These are phyloP conservation scores for Euura lappo DNA, from an alignment of 1,140 invertebrate genomes.

Conservation along the genomic window DNA sequence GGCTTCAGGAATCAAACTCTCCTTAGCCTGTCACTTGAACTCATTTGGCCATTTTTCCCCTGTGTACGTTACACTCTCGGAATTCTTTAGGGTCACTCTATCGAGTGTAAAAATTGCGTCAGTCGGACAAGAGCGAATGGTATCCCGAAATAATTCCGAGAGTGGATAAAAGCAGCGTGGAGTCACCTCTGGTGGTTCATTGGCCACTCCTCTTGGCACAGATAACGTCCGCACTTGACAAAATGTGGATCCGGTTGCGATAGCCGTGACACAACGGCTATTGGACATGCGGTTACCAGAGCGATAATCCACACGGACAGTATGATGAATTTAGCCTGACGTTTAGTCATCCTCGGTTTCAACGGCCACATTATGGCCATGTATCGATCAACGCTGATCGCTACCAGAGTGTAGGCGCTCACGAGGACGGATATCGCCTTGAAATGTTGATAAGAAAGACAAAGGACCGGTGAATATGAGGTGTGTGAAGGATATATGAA, in stretches of 20 bases:
- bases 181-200: conserved; percentile 56
- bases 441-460: conserved; percentile 10
- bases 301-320: conserved; percentile 80
- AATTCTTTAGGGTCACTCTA: too few species aligned
- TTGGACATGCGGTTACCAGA: conserved; percentile 80
- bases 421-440: conserved; percentile 83
- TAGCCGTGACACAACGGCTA: conserved; percentile 72
- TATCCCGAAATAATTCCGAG: background rate
- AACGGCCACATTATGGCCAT: conserved; percentile 89
- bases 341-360: conserved; percentile 77
- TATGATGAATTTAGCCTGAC: conserved; percentile 70
- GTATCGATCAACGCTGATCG: conserved; percentile 86
- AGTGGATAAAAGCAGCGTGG: background rate
- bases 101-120: too few species aligned
- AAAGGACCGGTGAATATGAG: too few species aligned
- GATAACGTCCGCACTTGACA: conserved; percentile 66
- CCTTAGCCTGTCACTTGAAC: too few species aligned
- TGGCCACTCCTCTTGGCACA: conserved; percentile 74
- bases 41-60: background rate
- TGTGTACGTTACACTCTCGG: too few species aligned
- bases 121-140: too few species aligned
- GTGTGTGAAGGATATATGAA: too few species aligned
- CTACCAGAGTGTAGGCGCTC: conserved; percentile 84
- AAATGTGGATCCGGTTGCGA: conserved; percentile 66
- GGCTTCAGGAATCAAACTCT: too few species aligned